A percentile compares a stretch with the other conserved stretches of the same genome.
These are phyloP conservation scores for Notamacropus eugenii DNA, from an alignment of 2,797 vertebrate genomes.

Conservation along the genomic window DNA sequence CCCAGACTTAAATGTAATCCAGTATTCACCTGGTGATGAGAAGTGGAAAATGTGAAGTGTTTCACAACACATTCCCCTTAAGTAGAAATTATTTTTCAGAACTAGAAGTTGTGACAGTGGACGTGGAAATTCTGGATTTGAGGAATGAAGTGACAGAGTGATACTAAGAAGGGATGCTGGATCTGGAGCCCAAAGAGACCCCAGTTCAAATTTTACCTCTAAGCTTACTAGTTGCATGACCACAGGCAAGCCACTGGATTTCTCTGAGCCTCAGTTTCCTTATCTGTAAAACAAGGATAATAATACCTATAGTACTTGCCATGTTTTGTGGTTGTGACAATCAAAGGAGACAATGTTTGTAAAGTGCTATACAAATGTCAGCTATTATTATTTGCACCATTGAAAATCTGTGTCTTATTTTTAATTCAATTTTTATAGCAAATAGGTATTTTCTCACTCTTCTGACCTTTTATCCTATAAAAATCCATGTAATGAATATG, in stretches of 20 bases:
- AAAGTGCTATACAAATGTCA: not conserved
- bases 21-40: slow-evolving; percentile 27
- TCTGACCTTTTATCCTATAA: not conserved
- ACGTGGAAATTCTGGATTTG: not conserved
- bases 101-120: not conserved
- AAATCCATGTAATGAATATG: not conserved
- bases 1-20: not conserved
- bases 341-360: not conserved
- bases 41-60: slow-evolving; percentile 23
- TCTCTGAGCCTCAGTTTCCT: not conserved
- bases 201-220: not conserved
- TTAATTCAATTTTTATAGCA: not conserved
- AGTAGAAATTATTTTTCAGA: slow-evolving; percentile 34
- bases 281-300: not conserved
- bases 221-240: not conserved
- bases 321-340: not conserved
- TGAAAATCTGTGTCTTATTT: not conserved
- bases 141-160: not conserved
- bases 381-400: not conserved
- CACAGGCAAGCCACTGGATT: not conserved
- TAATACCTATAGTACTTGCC: not conserved
- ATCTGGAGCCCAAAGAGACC: not conserved
- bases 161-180: not conserved
- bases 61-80: slow-evolving; percentile 41
- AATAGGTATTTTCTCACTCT: not conserved